A percentile compares a stretch with the other conserved stretches of the same genome.
phyloP scores from a whole-genome alignment of 2,797 vertebrate genomes.

The Anguilla anguilla region DNA sequence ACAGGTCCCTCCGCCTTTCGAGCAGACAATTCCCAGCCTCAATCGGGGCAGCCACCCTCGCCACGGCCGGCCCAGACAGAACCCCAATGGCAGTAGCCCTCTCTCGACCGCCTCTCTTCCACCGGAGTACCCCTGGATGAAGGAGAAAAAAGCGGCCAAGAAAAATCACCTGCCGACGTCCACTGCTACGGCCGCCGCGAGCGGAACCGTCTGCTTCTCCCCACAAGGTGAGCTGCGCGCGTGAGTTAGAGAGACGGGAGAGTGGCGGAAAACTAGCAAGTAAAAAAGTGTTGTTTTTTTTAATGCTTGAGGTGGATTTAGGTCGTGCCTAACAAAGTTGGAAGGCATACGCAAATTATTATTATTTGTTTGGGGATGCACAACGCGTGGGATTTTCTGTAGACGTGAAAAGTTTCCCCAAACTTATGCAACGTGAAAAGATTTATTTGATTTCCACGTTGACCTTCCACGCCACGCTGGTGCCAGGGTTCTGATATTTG shows the following conservation, averaged over 20 bases:
- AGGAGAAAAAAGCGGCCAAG: constrained; percentile 95
- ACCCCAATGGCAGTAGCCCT: constrained; percentile 81
- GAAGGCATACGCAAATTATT: background rate
- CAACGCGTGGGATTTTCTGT: background rate
- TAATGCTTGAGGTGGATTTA: background rate
- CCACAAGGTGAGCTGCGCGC: constrained; percentile 88
- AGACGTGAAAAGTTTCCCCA: constrained; percentile 56
- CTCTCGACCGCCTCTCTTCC: constrained; percentile 81
- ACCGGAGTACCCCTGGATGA: constrained; percentile 97
- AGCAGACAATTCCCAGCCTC: constrained; percentile 94
- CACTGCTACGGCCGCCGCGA: constrained; percentile 75
- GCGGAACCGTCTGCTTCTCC: constrained; percentile 84
- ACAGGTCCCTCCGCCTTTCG: constrained; percentile 98
- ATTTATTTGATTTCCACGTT: constrained; percentile 88
- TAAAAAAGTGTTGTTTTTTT: background rate
- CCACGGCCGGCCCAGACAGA: constrained; percentile 89
- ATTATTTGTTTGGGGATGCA: background rate
- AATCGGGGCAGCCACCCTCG: constrained; percentile 89
- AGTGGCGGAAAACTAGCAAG: background rate
- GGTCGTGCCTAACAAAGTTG: background rate
- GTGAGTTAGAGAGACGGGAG: background rate
- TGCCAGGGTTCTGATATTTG: constrained; percentile 90
- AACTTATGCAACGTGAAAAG: constrained; percentile 84
- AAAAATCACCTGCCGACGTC: constrained; percentile 80
- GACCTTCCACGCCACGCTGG: constrained; percentile 78